Percentiles rank a stretch among this genome's conserved stretches.
These are phyloP conservation scores for Meloidogyne floridensis DNA, from an alignment of 1,140 invertebrate genomes.

Conservation along the genomic window DNA sequence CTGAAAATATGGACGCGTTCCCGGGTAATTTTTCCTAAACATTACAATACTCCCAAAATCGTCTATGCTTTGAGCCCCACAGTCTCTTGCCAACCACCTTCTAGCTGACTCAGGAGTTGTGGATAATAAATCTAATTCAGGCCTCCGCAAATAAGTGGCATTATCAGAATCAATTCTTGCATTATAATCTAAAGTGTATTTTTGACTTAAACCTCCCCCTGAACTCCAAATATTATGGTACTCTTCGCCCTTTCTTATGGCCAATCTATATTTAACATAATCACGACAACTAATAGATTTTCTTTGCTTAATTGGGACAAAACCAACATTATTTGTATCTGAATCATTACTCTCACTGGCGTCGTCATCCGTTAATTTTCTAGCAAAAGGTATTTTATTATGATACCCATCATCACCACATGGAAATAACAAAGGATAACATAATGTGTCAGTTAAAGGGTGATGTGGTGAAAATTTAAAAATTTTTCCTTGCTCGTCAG, in stretches of 20 bases:
- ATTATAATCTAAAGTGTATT: conserved; percentile 1
- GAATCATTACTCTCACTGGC: too few relatives aligned
- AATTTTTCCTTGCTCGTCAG: too few relatives aligned
- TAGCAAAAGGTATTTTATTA: too few relatives aligned
- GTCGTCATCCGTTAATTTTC: too few relatives aligned
- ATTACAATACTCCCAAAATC: conserved; percentile 5
- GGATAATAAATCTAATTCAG: background rate
- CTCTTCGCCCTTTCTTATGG: background rate
- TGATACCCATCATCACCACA: too few relatives aligned
- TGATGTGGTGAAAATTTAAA: too few relatives aligned
- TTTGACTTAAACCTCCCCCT: background rate
- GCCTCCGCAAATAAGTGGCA: background rate
- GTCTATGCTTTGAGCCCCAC: background rate
- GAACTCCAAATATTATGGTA: conserved; percentile 11
- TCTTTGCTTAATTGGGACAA: too few relatives aligned
- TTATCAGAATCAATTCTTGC: conserved; percentile 3
- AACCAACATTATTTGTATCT: too few relatives aligned
- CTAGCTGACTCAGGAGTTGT: background rate
- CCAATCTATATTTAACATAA: background rate
- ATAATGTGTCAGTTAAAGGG: too few relatives aligned
- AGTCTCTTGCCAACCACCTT: background rate
- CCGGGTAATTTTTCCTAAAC: background rate
- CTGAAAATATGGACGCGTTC: too few relatives aligned
- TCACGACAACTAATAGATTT: too few relatives aligned
- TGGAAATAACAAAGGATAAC: too few relatives aligned